These are phyloP conservation scores for Phataginus tricuspis DNA, from an alignment of 2,797 vertebrate species.

Conservation along the genomic window DNA sequence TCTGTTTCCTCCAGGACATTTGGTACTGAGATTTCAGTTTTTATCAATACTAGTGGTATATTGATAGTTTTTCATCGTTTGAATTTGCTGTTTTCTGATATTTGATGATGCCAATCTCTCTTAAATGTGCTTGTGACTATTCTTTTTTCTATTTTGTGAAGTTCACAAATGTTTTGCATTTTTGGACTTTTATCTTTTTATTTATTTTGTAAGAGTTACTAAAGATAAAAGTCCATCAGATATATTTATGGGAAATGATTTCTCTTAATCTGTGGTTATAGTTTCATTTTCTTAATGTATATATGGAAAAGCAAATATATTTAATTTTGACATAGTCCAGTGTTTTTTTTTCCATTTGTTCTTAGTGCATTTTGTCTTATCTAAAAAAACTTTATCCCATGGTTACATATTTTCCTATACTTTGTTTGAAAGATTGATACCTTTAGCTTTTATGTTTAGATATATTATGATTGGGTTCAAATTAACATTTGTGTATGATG, in stretches of 20 bases:
- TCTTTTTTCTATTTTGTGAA: background rate
- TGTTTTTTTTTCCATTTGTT: background rate
- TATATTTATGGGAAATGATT: background rate
- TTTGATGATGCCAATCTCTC: background rate
- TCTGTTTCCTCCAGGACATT: background rate
- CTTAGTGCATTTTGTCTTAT: background rate
- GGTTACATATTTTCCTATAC: background rate
- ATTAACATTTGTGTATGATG: background rate
- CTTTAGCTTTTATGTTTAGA: background rate
- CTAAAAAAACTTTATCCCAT: background rate
- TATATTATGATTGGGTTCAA: background rate
- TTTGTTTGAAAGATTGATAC: background rate
- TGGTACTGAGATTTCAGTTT: background rate
- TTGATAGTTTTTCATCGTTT: background rate
- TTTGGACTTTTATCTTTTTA: background rate
- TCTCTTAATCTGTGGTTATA: background rate
- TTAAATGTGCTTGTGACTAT: background rate
- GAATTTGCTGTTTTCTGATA: background rate
- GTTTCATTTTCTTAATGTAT: background rate
- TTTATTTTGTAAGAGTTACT: background rate
- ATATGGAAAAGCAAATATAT: background rate
- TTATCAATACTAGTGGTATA: background rate
- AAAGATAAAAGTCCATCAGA: background rate
- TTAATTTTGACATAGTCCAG: background rate
- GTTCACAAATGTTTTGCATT: background rate